Evolutionary conservation across 2,113 vertebrate genomes (phyloP).

Genomic region (Oxygymnocypris stewartii): DNA sequence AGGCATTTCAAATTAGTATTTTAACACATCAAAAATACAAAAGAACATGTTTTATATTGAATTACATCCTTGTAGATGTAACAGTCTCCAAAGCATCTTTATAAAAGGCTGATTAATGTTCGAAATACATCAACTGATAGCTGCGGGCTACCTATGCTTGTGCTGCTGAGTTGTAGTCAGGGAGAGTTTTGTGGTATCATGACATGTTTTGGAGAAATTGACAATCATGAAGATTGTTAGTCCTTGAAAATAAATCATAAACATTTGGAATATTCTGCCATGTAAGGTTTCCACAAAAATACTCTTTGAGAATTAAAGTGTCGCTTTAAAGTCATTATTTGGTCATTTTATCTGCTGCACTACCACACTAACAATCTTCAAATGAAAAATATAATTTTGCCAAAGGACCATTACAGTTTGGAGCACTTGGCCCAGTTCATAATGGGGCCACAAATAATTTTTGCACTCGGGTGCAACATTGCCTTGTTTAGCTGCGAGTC

Average conservation of each 20-base stretch:
- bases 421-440: constrained; percentile 53
- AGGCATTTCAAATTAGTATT: background rate
- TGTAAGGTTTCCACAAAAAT: background rate
- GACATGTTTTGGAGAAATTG: background rate
- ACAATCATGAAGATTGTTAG: background rate
- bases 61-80: constrained; percentile 83
- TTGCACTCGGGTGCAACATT: constrained; percentile 49
- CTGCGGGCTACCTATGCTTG: constrained; percentile 80
- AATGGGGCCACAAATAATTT: constrained; percentile 50
- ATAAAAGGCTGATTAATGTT: constrained; percentile 88
- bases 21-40: constrained; percentile 35
- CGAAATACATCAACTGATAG: constrained; percentile 87
- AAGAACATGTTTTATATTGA: constrained; percentile 71
- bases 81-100: constrained; percentile 89
- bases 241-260: background rate
- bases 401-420: constrained; percentile 43
- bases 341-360: constrained; percentile 5
- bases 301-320: background rate
- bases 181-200: constrained; percentile 17
- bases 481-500: constrained; percentile 47
- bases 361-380: constrained; percentile 25
- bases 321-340: background rate
- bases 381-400: constrained; percentile 14
- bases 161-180: constrained; percentile 71
- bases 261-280: background rate